Evolutionary conservation across 1,140 invertebrate species (phyloP).

Genomic region (Polypedilum vanderplanki): DNA sequence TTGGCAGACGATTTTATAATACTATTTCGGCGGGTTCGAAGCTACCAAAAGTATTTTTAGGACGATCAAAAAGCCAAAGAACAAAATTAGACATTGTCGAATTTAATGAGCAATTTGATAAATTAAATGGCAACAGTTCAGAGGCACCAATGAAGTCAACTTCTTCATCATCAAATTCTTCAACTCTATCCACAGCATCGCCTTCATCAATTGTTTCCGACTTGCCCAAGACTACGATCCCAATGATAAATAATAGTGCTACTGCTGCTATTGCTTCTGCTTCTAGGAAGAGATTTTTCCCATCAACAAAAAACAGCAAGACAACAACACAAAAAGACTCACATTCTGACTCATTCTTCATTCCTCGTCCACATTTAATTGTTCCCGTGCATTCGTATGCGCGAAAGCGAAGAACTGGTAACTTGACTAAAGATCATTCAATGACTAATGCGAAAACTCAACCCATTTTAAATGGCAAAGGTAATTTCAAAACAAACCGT

Average conservation of each 20-base stretch:
- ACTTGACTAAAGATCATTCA: conserved; percentile 44
- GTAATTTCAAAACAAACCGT: conserved; percentile 27
- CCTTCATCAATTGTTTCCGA: neutral
- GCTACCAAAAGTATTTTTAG: neutral
- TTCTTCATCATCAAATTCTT: neutral
- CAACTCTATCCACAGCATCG: neutral
- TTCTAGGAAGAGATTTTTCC: too few species aligned
- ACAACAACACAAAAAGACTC: neutral
- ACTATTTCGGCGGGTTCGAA: neutral
- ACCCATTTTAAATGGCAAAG: too few species aligned
- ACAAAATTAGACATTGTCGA: neutral
- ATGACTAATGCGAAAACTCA: conserved; percentile 29
- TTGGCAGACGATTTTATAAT: neutral
- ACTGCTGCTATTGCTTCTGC: too few species aligned
- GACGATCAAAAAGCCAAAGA: neutral
- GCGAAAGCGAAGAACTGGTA: conserved; percentile 67
- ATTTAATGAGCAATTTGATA: neutral
- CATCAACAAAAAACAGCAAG: too few species aligned
- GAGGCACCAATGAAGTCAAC: neutral
- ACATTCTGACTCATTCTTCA: conserved; percentile 50
- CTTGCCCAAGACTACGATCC: too few species aligned
- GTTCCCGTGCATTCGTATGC: conserved; percentile 82
- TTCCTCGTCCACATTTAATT: conserved; percentile 74
- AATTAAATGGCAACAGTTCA: neutral
- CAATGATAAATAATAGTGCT: too few species aligned